Evolutionary conservation across 2,888 invertebrate genomes (phyloP).

Genomic region (Hydropsyche betteni): DNA sequence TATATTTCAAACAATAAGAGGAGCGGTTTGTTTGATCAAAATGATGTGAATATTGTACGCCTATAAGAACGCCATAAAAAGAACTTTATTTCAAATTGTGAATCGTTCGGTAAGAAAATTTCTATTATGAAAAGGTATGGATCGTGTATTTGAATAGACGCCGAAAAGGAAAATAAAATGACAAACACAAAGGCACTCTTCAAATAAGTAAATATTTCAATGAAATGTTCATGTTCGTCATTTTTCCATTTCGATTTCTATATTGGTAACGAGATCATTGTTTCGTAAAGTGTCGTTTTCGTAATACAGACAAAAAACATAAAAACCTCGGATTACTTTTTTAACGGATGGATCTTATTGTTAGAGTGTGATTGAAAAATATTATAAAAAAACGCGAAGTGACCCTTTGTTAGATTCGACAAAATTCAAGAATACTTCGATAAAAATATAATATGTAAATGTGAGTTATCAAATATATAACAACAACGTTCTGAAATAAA

Average conservation of each 20-base stretch:
- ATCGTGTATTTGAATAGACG: too few relatives aligned
- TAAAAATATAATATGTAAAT: neutral
- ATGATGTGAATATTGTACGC: too few relatives aligned
- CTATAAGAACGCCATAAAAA: too few relatives aligned
- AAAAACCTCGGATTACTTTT: neutral
- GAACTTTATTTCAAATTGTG: too few relatives aligned
- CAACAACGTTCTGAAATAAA: too few relatives aligned
- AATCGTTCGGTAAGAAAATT: too few relatives aligned
- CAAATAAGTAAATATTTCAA: neutral
- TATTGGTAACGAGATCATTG: conserved; percentile 8
- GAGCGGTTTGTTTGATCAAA: too few relatives aligned
- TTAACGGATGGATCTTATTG: neutral
- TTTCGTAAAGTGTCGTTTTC: conserved; percentile 19
- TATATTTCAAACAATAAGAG: too few relatives aligned
- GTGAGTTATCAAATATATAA: too few relatives aligned
- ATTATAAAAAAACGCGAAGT: neutral
- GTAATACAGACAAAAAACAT: neutral
- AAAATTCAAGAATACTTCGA: neutral
- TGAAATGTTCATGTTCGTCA: neutral
- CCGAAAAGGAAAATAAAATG: too few relatives aligned
- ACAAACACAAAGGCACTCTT: too few relatives aligned
- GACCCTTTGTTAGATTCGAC: conserved; percentile 14
- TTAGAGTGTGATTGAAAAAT: conserved; percentile 7
- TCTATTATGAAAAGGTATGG: too few relatives aligned
- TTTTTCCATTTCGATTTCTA: neutral